Conservation (phyloP, 2,113 vertebrate species). For the Cyanoliseus patagonus region DNA sequence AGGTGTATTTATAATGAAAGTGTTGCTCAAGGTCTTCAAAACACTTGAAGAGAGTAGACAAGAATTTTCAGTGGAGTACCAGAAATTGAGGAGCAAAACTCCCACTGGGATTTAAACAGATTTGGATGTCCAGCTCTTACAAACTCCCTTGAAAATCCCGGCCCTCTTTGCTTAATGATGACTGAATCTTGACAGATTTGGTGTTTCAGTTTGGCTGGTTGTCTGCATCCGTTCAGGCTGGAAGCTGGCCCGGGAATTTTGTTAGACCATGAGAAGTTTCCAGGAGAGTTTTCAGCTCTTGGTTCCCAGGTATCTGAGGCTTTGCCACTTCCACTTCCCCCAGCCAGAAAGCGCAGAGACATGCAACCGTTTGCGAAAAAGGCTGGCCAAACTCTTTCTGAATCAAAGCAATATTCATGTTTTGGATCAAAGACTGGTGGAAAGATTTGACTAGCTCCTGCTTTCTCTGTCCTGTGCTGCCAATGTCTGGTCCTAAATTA, state of each 20-base stretch:
- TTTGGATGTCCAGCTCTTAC: background rate
- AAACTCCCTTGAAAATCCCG: background rate
- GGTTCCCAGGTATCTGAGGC: constrained; percentile 67
- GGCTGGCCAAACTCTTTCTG: constrained; percentile 36
- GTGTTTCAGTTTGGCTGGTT: constrained; percentile 57
- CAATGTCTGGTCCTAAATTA: constrained; percentile 50
- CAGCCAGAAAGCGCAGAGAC: constrained; percentile 52
- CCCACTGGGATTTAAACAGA: background rate
- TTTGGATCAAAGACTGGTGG: constrained; percentile 34
- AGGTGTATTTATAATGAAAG: background rate
- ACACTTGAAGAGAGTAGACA: background rate
- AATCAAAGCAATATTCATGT: constrained; percentile 63
- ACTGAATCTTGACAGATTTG: constrained; percentile 46
- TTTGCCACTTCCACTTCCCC: constrained; percentile 59
- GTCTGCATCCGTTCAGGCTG: constrained; percentile 46
- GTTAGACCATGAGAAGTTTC: constrained; percentile 62
- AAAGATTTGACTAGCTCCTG: constrained; percentile 57
- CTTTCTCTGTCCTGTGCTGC: constrained; percentile 40
- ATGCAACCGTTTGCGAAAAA: constrained; percentile 29
- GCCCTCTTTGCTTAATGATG: background rate
- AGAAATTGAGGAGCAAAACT: background rate
- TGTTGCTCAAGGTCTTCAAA: background rate
- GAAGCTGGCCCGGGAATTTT: constrained; percentile 59
- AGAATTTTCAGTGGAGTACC: background rate
- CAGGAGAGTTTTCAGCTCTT: constrained; percentile 61